Evolutionary conservation across 1,140 invertebrate genomes (phyloP), one percentile per base, ranked within the genome.

Genomic region (Lordiphosa stackelbergi): DNA sequence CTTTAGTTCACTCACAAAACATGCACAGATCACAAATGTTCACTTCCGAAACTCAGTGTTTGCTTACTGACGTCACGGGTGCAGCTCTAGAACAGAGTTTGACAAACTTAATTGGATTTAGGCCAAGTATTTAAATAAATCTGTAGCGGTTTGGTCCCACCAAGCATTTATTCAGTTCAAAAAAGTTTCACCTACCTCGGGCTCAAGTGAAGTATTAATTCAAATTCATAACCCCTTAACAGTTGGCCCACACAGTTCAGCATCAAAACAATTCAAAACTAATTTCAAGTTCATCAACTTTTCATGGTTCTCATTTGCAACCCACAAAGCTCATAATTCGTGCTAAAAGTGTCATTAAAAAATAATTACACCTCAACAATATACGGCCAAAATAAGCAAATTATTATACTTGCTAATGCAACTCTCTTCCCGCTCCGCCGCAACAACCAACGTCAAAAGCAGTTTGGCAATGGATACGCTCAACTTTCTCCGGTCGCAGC

Each of bases 381-480:
- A 57, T 69, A 69, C 42, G 43, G 49, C 38, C 19, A 68, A 69
- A 73, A 69, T 65, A 64, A 56, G 60, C 55, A 69, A 53, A 73
- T 73, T 73, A 73, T 73, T 73, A 58, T 73, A 68, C 60, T 65
- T 53, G 69, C 63, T 66, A 63, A 59, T 68, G 51, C 56, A 45
- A 34, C 19, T 51, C 40, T 35, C 35, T 43, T 55, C 40, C 38
- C 12, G 28, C 70, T 73, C 46, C 13, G 46, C 40, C 31, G 35
- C n/a, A 42, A 42, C n/a, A 42, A 42, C 34, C 64, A 46, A 10
- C 51, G 52, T 22, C 35, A 31, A 31, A 31, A 31, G 35, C 60
- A 42, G 43, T 46, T 49, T 40, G 31, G 56, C 56, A 53, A 56
- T 64, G 65, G 70, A 59, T 65, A 65, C 55, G 53, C 52, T 46